Percentiles rank a stretch among this genome's conserved stretches.
Evolutionary conservation across 2,113 vertebrate species (phyloP).

Genomic region (Lampris incognitus): DNA sequence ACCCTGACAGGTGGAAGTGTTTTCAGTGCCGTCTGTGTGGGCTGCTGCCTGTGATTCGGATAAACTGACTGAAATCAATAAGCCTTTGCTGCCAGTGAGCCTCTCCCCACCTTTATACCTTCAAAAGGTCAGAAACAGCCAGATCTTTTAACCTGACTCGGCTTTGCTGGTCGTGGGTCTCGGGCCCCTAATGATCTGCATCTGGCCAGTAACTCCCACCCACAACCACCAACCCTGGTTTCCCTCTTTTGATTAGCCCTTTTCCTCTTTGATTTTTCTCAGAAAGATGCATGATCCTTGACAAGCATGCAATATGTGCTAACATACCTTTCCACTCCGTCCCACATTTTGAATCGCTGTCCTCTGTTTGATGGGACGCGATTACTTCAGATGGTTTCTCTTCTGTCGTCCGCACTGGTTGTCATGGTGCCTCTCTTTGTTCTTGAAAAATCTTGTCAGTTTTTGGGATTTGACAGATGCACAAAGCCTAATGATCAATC

Average conservation of each 20-base stretch:
- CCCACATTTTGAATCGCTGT: slow-evolving; percentile 51
- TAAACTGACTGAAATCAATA: slow-evolving; percentile 71
- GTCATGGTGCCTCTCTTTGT: slow-evolving; percentile 37
- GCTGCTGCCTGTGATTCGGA: slow-evolving; percentile 48
- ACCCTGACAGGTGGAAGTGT: slow-evolving; percentile 56
- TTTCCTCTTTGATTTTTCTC: slow-evolving; percentile 27
- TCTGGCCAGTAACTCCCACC: slow-evolving; percentile 6
- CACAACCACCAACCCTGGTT: not conserved
- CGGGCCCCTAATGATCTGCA: slow-evolving; percentile 22
- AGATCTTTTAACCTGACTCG: slow-evolving; percentile 34
- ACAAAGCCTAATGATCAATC: slow-evolving; percentile 39
- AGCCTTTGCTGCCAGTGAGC: not conserved
- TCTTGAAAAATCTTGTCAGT: slow-evolving; percentile 46
- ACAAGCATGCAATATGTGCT: slow-evolving; percentile 51
- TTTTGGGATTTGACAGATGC: slow-evolving; percentile 51
- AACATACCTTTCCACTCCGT: slow-evolving; percentile 27
- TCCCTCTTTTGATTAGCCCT: slow-evolving; percentile 56
- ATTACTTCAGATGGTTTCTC: slow-evolving; percentile 70
- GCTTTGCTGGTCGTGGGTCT: slow-evolving; percentile 33
- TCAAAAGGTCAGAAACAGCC: slow-evolving; percentile 61
- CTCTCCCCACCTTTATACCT: slow-evolving; percentile 38
- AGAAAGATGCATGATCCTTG: slow-evolving; percentile 68
- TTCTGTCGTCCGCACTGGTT: slow-evolving; percentile 52
- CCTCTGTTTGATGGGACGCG: slow-evolving; percentile 61
- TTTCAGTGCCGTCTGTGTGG: slow-evolving; percentile 34